A percentile compares a stretch with the other conserved stretches of the same genome.
phyloP scores from a whole-genome alignment of 2,113 vertebrate species.

The Clupea harengus region DNA sequence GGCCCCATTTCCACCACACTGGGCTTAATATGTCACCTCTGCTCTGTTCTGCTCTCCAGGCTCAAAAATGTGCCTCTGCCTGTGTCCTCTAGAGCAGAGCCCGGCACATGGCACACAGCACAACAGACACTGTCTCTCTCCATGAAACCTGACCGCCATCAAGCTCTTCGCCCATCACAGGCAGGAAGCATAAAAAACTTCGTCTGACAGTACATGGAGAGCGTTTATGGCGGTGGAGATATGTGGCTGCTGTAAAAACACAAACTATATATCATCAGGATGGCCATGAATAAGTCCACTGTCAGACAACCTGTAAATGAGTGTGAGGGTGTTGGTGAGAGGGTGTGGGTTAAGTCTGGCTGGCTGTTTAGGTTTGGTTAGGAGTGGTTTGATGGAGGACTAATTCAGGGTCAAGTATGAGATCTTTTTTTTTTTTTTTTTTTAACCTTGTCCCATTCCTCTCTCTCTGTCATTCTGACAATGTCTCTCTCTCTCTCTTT shows the following conservation, averaged over 20 bases:
- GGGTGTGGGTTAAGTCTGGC: not conserved
- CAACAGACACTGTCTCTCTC: not conserved
- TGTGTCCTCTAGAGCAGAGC: not conserved
- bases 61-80: not conserved
- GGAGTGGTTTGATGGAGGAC: not conserved
- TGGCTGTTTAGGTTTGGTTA: not conserved
- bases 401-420: not conserved
- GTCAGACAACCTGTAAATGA: not conserved
- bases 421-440: not conserved
- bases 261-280: not conserved
- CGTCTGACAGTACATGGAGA: not conserved
- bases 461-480: not conserved
- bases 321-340: not conserved
- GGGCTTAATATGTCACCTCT: not conserved
- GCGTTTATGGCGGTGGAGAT: not conserved
- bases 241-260: not conserved
- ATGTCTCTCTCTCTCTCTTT: conserved; percentile 14
- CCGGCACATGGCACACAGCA: not conserved
- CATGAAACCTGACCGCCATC: not conserved
- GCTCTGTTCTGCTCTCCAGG: too few relatives aligned
- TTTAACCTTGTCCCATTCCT: not conserved
- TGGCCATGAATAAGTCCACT: not conserved
- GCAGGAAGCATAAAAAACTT: not conserved
- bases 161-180: not conserved
- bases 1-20: not conserved